These are phyloP conservation scores for Misgurnus mizolepis DNA, from an alignment of 2,113 vertebrate species.

Conservation along the genomic window DNA sequence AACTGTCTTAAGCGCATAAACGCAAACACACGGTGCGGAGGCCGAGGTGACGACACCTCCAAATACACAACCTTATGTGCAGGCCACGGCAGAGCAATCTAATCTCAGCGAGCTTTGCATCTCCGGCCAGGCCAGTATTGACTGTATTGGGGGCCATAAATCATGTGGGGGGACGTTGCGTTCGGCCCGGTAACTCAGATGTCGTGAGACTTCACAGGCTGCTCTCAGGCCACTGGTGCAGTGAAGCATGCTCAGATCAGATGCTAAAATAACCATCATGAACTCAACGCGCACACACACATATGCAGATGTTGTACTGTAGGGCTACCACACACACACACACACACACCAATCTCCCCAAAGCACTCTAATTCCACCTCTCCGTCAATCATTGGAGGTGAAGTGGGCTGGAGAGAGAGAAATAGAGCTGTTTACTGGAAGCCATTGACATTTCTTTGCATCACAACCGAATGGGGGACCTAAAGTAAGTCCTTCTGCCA, in stretches of 20 bases:
- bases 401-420: constrained; percentile 37
- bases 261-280: constrained; percentile 55
- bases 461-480: constrained; percentile 57
- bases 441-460: constrained; percentile 63
- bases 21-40: background rate
- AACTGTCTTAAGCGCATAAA: constrained; percentile 1
- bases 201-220: constrained; percentile 61
- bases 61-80: constrained; percentile 61
- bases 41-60: constrained; percentile 48
- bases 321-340: background rate
- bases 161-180: constrained; percentile 58
- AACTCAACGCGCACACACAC: constrained; percentile 23
- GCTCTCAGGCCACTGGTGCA: constrained; percentile 61
- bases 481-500: constrained; percentile 52
- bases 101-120: constrained; percentile 63
- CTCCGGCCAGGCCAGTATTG: constrained; percentile 70
- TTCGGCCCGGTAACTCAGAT: constrained; percentile 57
- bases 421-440: constrained; percentile 57
- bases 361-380: constrained; percentile 36
- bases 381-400: constrained; percentile 30
- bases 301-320: constrained; percentile 25
- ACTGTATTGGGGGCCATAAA: constrained; percentile 72
- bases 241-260: constrained; percentile 44
- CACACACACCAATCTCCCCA: background rate
- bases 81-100: constrained; percentile 53